Evolutionary conservation across 2,888 invertebrate genomes (phyloP), one percentile per base, ranked within the genome.

Genomic region (Sepioteuthis lessoniana): DNA sequence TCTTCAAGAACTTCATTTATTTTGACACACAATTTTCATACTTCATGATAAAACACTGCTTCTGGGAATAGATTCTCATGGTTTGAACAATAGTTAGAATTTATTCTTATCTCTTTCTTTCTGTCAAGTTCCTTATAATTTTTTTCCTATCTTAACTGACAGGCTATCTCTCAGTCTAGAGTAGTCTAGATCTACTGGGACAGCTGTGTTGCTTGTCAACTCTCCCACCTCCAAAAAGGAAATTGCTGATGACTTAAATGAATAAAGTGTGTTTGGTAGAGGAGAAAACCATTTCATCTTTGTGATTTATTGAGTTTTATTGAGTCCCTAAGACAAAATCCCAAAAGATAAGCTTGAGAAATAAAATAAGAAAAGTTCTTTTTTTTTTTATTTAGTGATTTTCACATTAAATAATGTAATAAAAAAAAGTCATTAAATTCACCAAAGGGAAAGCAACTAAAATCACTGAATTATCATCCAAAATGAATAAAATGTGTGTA

Each of bases 281-380:
- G 50, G 55, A 55, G 25, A 55, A 55, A 21, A 76, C 76, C 28
- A 60, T 76, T 76, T 76, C n/a, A 76, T 76, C n/a, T 76, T n/a
- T 76, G 76, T 76, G 76, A 76, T 76, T n/a, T n/a, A 76, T 76
- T 76, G n/a, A 31, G n/a, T 76, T n/a, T 76, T 60, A n/a, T 76
- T 31, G 10, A 8, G 16, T 76, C 76, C 13, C 31, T 25, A 76
- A 76, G n/a, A 76, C n/a, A 76, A 76, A 76, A 76, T 13, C n/a
- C 60, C 60, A 31, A 28, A 28, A 60, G 31, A 25, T n/a, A 76
- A n/a, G 76, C n/a, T 76, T 76, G 10, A 76, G 76, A 76, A 76
- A 76, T n/a, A 13, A 76, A 76, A 76, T 10, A 10, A 76, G n/a
- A 31, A 76, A 16, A 21, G 42, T 42, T 42, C 42, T 42, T 42